Evolutionary conservation across 1,140 invertebrate genomes (phyloP).

Genomic region (Aphidius gifuensis): DNA sequence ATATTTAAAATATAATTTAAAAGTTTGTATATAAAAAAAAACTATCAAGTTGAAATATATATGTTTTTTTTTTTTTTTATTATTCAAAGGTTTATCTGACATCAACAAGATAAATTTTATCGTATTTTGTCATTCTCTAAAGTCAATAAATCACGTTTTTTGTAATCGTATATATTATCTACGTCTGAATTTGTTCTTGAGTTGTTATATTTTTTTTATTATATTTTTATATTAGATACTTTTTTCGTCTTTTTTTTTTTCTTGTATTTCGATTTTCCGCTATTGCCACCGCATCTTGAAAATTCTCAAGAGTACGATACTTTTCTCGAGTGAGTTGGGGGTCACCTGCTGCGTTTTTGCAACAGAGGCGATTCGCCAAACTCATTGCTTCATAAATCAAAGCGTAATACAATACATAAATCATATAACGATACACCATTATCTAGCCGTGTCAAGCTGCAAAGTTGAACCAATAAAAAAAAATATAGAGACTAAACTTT

Average conservation of each 20-base stretch:
- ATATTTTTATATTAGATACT: not conserved
- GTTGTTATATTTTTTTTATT: not conserved
- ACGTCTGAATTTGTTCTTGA: too few species aligned
- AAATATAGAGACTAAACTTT: not conserved
- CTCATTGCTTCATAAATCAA: slow-evolving; percentile 24
- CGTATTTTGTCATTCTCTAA: not conserved
- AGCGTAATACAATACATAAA: slow-evolving; percentile 21
- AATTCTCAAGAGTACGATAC: slow-evolving; percentile 1
- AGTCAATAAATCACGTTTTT: too few species aligned
- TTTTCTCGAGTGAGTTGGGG: slow-evolving; percentile 2
- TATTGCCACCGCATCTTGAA: not conserved
- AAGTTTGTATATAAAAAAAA: too few species aligned
- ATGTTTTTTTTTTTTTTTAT: not conserved
- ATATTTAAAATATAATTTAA: too few species aligned
- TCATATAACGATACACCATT: slow-evolving; percentile 25
- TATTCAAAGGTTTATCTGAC: slow-evolving; percentile 20
- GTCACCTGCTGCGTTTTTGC: slow-evolving; percentile 16
- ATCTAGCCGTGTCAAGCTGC: slow-evolving; percentile 13
- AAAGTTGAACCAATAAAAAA: slow-evolving; percentile 10
- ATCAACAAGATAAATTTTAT: not conserved
- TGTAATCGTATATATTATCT: too few species aligned
- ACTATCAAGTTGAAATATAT: too few species aligned
- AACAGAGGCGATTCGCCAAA: slow-evolving; percentile 12
- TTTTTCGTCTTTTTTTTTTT: too few species aligned
- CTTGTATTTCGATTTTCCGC: too few species aligned